Conservation (phyloP, 2,797 vertebrate species). For the Vultur gryphus region DNA sequence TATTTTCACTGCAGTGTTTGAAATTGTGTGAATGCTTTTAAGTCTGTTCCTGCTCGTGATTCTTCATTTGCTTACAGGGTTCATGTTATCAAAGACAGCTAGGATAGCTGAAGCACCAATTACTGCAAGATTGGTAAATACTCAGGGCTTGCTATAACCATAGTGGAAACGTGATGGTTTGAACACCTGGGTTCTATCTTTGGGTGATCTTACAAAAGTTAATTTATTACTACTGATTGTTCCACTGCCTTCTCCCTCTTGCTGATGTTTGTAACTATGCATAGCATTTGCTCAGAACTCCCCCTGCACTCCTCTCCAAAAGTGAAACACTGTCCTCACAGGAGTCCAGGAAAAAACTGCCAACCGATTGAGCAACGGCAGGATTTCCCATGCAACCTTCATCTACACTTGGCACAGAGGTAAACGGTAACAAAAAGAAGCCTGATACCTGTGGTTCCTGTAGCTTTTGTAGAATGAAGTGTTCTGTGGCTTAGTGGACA, state of each 20-base stretch:
- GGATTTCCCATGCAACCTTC: background rate
- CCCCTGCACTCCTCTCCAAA: background rate
- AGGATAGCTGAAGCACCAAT: background rate
- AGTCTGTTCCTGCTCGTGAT: background rate
- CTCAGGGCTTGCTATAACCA: background rate
- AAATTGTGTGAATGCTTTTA: background rate
- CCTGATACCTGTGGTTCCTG: background rate
- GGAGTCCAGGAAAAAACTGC: background rate
- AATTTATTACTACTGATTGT: background rate
- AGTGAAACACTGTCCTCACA: background rate
- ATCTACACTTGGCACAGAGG: background rate
- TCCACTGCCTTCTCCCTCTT: background rate
- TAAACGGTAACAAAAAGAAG: background rate
- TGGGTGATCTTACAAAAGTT: background rate
- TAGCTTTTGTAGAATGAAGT: background rate
- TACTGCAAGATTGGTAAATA: background rate
- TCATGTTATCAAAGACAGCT: background rate
- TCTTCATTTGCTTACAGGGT: background rate
- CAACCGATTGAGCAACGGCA: rapidly evolving
- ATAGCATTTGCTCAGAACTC: background rate
- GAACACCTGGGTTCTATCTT: background rate
- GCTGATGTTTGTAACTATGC: background rate
- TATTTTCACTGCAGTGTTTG: background rate
- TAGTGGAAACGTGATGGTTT: background rate
- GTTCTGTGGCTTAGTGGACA: background rate